Percentiles rank a stretch among this genome's conserved stretches.
These are phyloP conservation scores for Myocastor coypus DNA, from an alignment of 2,113 vertebrate genomes.

Conservation along the genomic window DNA sequence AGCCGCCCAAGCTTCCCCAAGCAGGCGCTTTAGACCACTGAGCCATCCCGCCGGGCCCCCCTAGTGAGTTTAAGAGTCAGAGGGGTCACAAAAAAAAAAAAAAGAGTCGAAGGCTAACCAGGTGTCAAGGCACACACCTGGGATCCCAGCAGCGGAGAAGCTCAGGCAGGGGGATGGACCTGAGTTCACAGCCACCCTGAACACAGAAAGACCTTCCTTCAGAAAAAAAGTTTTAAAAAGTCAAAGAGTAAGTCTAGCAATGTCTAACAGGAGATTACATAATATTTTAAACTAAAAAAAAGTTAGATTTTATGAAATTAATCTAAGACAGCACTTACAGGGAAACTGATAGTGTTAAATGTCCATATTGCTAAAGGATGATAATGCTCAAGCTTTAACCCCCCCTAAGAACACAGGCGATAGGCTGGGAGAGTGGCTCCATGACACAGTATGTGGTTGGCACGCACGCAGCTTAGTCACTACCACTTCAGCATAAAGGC, in stretches of 20 bases:
- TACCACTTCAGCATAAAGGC: not conserved
- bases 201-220: not conserved
- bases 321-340: not conserved
- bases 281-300: not conserved
- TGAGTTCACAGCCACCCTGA: not conserved
- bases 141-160: not conserved
- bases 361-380: not conserved
- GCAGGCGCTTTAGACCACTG: too few species aligned
- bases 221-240: not conserved
- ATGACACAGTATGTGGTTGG: not conserved
- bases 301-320: not conserved
- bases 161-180: not conserved
- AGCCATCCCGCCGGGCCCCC: too few species aligned
- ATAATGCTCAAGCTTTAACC: not conserved
- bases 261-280: not conserved
- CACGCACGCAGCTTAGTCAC: not conserved
- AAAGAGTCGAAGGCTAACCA: not conserved
- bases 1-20: too few species aligned
- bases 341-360: not conserved
- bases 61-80: not conserved
- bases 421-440: not conserved
- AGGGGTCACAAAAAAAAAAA: too few species aligned
- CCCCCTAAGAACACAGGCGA: not conserved
- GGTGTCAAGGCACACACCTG: not conserved
- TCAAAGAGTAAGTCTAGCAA: not conserved